Base-by-base conservation (phyloP, 2,113 vertebrate genomes). In the Oryzias curvinotus region DNA sequence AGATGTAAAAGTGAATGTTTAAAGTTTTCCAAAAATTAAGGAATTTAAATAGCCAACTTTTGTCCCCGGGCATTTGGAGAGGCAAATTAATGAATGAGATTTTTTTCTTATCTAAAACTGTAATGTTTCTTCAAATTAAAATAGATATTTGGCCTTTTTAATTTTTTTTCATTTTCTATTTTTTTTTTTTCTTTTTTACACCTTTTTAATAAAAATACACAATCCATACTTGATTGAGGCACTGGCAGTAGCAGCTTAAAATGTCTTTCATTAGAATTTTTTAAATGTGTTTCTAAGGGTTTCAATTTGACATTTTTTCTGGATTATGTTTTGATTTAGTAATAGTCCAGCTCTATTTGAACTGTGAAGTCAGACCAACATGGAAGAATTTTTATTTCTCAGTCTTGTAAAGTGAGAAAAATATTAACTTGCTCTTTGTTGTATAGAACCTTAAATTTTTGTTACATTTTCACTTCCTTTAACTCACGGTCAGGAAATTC, bases 291-390 rank as follows among this genome's bases (percentile, higher is more conserved):
- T 55, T 62, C 4, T 30, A 19, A 57, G 62, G 58, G 6, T 57
- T 56, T 50, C 28, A 28, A 52, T 57, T 73, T 69, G 1, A 12
- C 28, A 65, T 67, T 55, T 61, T 14, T 59, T 70, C 80, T 52
- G 52, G 25, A 16, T 69, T 65, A 30, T 81, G 65, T 79, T 56
- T 55, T 18, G 12, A 57, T 57, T 12, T 51, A 36, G 18, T 68
- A 52, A 62, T 58, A 36, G 52, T 68, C 62, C 41, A 60, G 62
- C 50, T 48, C 5, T n/a, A 16, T 49, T n/a, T 71, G 36, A 79
- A 63, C 69, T 70, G 69, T 73, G 69, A 77, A 23, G 63, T 73
- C 47, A 53, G 54, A 52, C 2, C 47, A 64, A 44, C 49, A 60
- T 30, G 19, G 4, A 3, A 36, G 16, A 17, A 41, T 7, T 25